Evolutionary conservation across 2,888 invertebrate genomes (phyloP), one percentile per base, ranked within the genome.

Genomic region (Thymelicus sylvestris): DNA sequence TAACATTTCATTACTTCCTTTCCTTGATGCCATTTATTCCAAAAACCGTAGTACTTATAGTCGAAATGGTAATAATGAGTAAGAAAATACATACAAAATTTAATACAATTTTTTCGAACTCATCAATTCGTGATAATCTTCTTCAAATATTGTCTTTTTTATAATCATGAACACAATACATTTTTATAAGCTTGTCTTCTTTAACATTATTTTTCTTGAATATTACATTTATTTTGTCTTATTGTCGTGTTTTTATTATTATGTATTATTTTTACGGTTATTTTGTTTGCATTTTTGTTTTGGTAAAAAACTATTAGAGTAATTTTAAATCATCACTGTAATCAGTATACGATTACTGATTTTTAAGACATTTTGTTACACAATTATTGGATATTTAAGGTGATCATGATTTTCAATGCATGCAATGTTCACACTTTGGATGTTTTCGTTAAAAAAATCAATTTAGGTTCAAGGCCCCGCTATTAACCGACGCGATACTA

Each of bases 391-490:
- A 55, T 6, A 55, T 24, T 55, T 24, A 24, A 8, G 0, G 3
- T 24, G 6, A 10, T 12, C 2, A 44, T 8, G 44, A 44, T 44
- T 55, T 55, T 55, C 24, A 19, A 24, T 24, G 24, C n/a, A 24
- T 24, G 24, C 19, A 19, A 10, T 10, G 6, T 10, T 10, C 15
- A 24, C 19, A 12, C 5, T 12, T 55, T 24, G 4, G 19, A 5
- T 24, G 55, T 24, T 52, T 52, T 15, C 50, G 19, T 52, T 24
- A 38, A 38, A 59, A 59, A 59, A 59, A 38, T 59, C 47, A 38
- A 67, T 60, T 6, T 48, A n/a, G 38, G 68, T 68, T 68, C 68
- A 68, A 68, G 68, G 68, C 63, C 8, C 12, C 15, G 38, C 44
- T 10, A 44, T 63, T 55, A 63, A 68, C 62, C 12, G 48, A 12